These are phyloP conservation scores for Drosophila sp. DNA, from an alignment of 1,140 invertebrate genomes.

Conservation along the genomic window DNA sequence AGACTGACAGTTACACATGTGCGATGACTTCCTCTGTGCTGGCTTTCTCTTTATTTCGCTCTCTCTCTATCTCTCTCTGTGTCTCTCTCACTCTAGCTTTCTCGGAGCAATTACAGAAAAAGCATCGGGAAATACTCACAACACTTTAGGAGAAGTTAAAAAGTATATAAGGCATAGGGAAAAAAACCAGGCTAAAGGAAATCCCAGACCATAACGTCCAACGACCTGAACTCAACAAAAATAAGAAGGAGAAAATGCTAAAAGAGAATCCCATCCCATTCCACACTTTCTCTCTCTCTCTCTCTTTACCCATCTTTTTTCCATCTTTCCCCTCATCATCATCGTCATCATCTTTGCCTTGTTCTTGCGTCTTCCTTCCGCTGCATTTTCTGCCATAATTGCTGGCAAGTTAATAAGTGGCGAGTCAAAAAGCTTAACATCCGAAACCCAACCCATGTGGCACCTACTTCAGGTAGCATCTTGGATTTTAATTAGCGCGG, in stretches of 20 bases:
- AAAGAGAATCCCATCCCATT: slow-evolving; percentile 21
- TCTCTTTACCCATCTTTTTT: neutral
- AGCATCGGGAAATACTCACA: slow-evolving; percentile 55
- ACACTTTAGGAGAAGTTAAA: slow-evolving; percentile 31
- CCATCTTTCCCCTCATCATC: neutral
- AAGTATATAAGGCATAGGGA: slow-evolving; percentile 48
- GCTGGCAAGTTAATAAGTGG: slow-evolving; percentile 75
- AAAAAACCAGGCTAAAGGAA: slow-evolving; percentile 63
- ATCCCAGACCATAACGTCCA: slow-evolving; percentile 50
- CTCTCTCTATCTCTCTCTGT: slow-evolving; percentile 16
- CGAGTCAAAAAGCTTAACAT: slow-evolving; percentile 61
- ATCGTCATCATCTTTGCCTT: slow-evolving; percentile 11
- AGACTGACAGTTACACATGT: slow-evolving; percentile 14
- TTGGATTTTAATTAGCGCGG: slow-evolving; percentile 10
- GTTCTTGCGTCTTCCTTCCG: slow-evolving; percentile 48
- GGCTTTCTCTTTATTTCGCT: neutral
- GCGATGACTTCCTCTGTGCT: slow-evolving; percentile 51
- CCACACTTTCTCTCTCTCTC: slow-evolving; percentile 31
- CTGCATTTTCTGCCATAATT: slow-evolving; percentile 62
- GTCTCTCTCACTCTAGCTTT: slow-evolving; percentile 31
- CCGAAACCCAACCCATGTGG: neutral
- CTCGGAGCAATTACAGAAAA: slow-evolving; percentile 71
- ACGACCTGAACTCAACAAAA: slow-evolving; percentile 42
- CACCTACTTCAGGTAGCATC: slow-evolving; percentile 1
- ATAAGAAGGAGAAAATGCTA: neutral